Base-by-base conservation (phyloP, 2,113 vertebrate species). In the Macrotis lagotis region DNA sequence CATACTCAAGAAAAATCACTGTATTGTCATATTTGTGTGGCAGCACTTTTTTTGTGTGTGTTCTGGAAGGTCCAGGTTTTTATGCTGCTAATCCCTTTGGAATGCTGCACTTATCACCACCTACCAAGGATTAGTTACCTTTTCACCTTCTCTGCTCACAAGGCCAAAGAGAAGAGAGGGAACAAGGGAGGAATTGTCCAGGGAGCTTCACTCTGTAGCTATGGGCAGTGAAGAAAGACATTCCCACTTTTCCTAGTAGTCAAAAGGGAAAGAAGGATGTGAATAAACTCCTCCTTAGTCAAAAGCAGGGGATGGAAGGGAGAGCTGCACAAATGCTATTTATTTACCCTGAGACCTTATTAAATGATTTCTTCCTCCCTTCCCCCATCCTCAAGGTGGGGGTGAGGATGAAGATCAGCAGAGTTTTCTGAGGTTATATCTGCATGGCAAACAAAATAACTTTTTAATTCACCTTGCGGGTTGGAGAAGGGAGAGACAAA, bases 41-140 rank as follows among this genome's bases (percentile, higher is more conserved):
- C 91, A 9, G 0, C 49, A 53, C 89, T 25, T 37, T 74, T 59
- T 52, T 10, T 24, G n/a, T n/a, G n/a, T n/a, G n/a, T n/a, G n/a
- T n/a, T 55, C 53, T 96, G 66, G 51, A 53, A 90, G 91, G 89
- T 19, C 50, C 47, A 92, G 94, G 91, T 52, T 88, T 97, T 94
- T 93, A 50, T 90, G 59, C 52, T 89, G 90, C 53, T 94, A 97
- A 97, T 96, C 95, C 94, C 91, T 92, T 55, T 88, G 96, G 96
- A 96, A 98, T 96, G 96, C 90, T 96, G 95, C 89, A 95, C 94
- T 97, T 97, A 97, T 96, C 95, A 95, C 93, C 92, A 93, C 93
- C 96, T 93, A 52, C 91, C 66, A 93, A 44, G 95, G 96, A 97
- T 96, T 96, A 96, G 96, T 95, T 96, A 94, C 91, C 94, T 95